Conservation (phyloP, 2,113 vertebrate genomes). For the Cichladusa arquata region DNA sequence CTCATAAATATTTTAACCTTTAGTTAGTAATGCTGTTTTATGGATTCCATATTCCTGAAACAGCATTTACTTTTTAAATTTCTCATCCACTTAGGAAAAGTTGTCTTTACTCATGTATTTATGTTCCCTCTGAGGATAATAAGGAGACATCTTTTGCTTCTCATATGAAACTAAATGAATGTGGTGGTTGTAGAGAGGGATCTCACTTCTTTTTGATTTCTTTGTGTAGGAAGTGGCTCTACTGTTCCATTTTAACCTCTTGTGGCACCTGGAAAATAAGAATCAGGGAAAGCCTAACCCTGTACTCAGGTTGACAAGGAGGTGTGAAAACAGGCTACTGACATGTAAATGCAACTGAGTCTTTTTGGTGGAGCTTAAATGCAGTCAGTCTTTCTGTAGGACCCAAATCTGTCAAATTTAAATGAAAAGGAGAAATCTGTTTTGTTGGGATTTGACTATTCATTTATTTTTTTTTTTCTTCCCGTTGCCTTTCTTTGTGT, state of each 20-base stretch:
- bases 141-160: not conserved
- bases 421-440: not conserved
- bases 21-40: not conserved
- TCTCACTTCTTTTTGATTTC: not conserved
- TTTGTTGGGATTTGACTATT: not conserved
- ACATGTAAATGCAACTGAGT: not conserved
- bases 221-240: not conserved
- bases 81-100: not conserved
- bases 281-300: not conserved
- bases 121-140: not conserved
- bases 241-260: not conserved
- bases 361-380: not conserved
- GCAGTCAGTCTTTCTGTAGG: not conserved
- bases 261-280: not conserved
- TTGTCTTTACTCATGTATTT: not conserved
- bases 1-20: not conserved
- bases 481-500: not conserved
- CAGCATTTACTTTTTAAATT: not conserved
- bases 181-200: not conserved
- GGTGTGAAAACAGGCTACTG: not conserved
- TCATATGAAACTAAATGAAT: not conserved
- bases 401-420: not conserved
- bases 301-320: not conserved
- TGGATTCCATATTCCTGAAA: not conserved
- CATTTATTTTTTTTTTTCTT: not conserved